Base-by-base conservation (phyloP, 2,888 invertebrate species). In the Pachliopta kotzebuea region DNA sequence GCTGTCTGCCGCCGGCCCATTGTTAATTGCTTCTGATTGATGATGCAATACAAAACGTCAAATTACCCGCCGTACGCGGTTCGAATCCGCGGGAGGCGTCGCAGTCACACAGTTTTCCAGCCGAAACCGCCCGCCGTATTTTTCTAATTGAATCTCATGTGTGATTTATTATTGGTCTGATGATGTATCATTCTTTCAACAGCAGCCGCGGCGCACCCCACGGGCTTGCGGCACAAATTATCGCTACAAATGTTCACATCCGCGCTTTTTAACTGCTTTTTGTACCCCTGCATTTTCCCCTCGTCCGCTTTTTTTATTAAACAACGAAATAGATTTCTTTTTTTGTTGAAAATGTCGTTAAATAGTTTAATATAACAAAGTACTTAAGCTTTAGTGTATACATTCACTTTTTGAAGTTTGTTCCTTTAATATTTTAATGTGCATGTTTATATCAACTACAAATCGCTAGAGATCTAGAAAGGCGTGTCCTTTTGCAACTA, bases 161-260 rank as follows among this genome's bases (percentile, higher is more conserved):
- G 89, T 91, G 90, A 91, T 91, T 91, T 91, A 91, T 90, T 88
- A 89, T 89, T 88, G 90, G 88, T 85, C 77, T 90, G 91, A 90
- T 91, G 91, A 91, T 91, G 91, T 86, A 90, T 91, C 90, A 90
- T 90, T 90, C 90, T 90, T 89, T 90, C 90, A 90, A 80, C 85
- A 81, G 79, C 90, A 90, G 85, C 88, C 88, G 90, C 71, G 87
- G 82, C 86, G 78, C 86, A 83, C 88, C 89, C 88, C 83, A 83
- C 77, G 77, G 79, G 83, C 80, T 86, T 87, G 86, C 74, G 87
- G 88, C 78, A 80, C 86, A 78, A 85, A 88, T 90, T 89, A 88
- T 89, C 86, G 86, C 86, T 85, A 85, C 88, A 86, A 90, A 90
- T 88, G 87, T 84, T 87, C 87, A 80, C 84, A 83, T 85, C 80